A percentile compares a stretch with the other conserved stretches of the same genome.
Evolutionary conservation across 1,140 invertebrate genomes (phyloP).

Genomic region (Platorchestia sp.): DNA sequence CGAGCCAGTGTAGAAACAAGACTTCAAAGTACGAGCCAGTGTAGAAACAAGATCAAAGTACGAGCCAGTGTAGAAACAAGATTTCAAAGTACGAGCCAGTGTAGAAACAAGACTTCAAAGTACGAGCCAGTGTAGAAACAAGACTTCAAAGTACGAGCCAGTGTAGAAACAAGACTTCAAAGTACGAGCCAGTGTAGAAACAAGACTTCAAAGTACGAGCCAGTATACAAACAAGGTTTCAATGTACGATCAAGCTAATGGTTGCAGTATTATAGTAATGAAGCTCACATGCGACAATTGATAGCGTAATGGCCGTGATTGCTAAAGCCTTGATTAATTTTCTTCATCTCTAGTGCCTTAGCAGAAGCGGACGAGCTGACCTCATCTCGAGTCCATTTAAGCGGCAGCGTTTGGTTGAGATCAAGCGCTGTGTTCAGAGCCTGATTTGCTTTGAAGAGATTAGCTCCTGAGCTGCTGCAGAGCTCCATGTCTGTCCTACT

Average conservation of each 20-base stretch:
- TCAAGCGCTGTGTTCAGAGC: not conserved
- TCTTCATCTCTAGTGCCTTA: not conserved
- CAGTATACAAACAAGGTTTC: too few relatives aligned
- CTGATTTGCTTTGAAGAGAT: not conserved
- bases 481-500: not conserved
- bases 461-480: not conserved
- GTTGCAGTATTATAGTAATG: not conserved
- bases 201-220: too few relatives aligned
- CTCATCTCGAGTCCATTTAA: not conserved
- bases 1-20: not conserved
- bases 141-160: not conserved
- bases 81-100: not conserved
- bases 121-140: not conserved
- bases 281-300: not conserved
- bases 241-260: too few relatives aligned
- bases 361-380: not conserved
- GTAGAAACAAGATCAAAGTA: too few relatives aligned
- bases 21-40: not conserved
- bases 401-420: not conserved
- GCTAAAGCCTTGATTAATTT: not conserved
- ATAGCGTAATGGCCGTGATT: not conserved
- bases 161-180: too few relatives aligned
- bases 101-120: not conserved
- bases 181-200: not conserved
- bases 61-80: not conserved